Evolutionary conservation across 2,797 vertebrate species (phyloP).

Genomic region (Eulemur albifrons): DNA sequence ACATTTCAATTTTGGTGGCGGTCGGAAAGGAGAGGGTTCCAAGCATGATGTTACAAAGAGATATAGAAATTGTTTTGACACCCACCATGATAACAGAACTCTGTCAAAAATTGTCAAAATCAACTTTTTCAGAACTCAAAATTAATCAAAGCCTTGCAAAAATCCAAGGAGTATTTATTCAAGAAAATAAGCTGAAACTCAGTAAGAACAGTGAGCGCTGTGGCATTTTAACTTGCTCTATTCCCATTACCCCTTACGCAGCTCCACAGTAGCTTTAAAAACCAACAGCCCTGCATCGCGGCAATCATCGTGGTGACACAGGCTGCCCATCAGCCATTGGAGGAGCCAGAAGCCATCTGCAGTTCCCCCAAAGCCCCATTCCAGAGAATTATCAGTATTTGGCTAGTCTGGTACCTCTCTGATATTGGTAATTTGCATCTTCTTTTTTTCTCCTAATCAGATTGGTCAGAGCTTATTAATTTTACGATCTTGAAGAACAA

Average conservation of each 20-base stretch:
- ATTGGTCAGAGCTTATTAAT: neutral
- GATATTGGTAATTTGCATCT: neutral
- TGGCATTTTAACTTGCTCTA: neutral
- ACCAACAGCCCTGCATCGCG: neutral
- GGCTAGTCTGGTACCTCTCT: neutral
- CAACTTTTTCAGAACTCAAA: neutral
- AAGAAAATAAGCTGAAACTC: neutral
- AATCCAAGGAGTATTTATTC: neutral
- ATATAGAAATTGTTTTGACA: neutral
- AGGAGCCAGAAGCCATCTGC: fast-evolving
- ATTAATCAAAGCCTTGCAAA: neutral
- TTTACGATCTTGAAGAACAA: neutral
- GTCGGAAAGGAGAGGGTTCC: neutral
- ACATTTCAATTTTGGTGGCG: neutral
- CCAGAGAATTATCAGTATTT: neutral
- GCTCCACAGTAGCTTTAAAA: neutral
- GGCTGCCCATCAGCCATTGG: neutral
- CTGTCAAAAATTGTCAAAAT: neutral
- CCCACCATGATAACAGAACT: neutral
- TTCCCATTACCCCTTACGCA: no score
- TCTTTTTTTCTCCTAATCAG: neutral
- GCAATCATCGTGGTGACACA: no score
- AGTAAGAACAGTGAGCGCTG: neutral
- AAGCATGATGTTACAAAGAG: neutral
- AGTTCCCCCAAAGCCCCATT: neutral